phyloP scores from a whole-genome alignment of 2,888 invertebrate species.

The Tineola bisselliella region DNA sequence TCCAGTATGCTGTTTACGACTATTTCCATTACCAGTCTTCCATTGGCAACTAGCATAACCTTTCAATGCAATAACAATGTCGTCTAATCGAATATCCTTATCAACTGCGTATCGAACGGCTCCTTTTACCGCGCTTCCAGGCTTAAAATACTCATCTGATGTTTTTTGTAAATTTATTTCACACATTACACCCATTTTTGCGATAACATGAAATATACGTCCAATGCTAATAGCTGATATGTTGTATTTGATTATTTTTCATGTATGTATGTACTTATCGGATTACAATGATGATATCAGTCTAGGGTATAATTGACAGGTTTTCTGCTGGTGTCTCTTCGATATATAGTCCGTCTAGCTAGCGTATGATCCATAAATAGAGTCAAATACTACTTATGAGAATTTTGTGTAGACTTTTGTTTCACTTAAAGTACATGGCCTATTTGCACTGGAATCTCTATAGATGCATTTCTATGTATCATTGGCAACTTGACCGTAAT shows the following conservation, averaged over 20 bases:
- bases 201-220: not conserved
- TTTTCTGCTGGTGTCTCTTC: no score
- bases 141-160: constrained; percentile 17
- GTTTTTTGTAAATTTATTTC: constrained; percentile 21
- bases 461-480: no score
- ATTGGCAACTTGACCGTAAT: no score
- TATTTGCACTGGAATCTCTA: no score
- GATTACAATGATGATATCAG: no score
- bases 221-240: not conserved
- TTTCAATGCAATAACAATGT: constrained; percentile 22
- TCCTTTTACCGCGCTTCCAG: constrained; percentile 21
- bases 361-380: no score
- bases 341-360: no score
- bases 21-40: not conserved
- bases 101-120: constrained; percentile 21
- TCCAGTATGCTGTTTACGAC: not conserved
- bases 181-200: constrained; percentile 22
- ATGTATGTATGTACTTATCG: not conserved
- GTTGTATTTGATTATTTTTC: not conserved
- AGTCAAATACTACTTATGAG: no score
- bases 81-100: constrained; percentile 19
- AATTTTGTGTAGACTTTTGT: no score
- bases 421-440: no score
- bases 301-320: no score
- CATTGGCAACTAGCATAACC: constrained; percentile 17